Percentiles rank a stretch among this genome's conserved stretches.
phyloP scores from a whole-genome alignment of 2,113 vertebrate genomes.

The Muscicapa adusta region DNA sequence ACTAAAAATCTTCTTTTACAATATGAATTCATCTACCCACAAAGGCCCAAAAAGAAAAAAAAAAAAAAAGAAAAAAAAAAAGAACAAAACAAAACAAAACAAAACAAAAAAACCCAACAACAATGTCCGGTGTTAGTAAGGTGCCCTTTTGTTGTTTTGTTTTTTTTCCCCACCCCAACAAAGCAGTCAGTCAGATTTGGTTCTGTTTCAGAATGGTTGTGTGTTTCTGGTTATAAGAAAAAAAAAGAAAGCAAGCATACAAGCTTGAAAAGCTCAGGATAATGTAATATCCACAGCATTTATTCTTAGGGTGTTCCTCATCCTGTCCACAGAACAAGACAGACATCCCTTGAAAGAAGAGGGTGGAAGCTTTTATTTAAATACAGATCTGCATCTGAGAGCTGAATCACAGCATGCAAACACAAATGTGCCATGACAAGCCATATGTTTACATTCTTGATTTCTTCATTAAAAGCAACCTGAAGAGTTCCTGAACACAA shows the following conservation, averaged over 20 bases:
- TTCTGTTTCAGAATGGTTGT: not conserved
- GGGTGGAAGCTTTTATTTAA: not conserved
- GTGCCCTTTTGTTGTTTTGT: not conserved
- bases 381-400: not conserved
- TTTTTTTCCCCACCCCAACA: rapidly evolving
- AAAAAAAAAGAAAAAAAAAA: not conserved
- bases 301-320: not conserved
- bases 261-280: not conserved
- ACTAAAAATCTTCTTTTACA: not conserved
- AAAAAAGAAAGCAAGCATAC: no score
- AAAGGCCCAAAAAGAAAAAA: not conserved
- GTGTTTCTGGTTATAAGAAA: not conserved
- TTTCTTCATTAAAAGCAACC: not conserved
- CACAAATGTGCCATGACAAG: not conserved
- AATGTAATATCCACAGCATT: not conserved
- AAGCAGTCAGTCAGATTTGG: not conserved
- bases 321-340: not conserved
- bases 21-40: not conserved
- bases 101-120: no score
- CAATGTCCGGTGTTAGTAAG: not conserved
- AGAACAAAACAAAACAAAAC: not conserved
- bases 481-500: not conserved
- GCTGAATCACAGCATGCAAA: not conserved
- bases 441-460: not conserved
- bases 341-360: not conserved